Percentiles rank a stretch among this genome's conserved stretches.
These are phyloP conservation scores for Parasteatoda tepidariorum DNA, from an alignment of 1,140 invertebrate species.

Conservation along the genomic window DNA sequence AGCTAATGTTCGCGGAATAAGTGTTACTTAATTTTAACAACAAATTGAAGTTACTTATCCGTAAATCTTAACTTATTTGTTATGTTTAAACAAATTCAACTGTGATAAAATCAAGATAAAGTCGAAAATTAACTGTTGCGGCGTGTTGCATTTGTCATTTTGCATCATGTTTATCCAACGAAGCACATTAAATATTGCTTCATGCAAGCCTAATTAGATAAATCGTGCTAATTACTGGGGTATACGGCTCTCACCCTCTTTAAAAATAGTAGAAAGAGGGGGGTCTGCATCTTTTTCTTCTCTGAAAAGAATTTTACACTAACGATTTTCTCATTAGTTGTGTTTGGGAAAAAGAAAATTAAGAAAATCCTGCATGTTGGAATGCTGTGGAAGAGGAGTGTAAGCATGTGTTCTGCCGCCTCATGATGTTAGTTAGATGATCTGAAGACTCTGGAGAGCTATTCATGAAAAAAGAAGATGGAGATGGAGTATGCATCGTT, in stretches of 20 bases:
- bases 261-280: not conserved
- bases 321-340: constrained; percentile 44
- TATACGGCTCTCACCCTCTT: not conserved
- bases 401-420: constrained; percentile 44
- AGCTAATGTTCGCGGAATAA: too few relatives aligned
- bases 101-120: too few relatives aligned
- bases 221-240: constrained; percentile 32
- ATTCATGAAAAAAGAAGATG: not conserved
- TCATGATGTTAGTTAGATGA: not conserved
- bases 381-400: constrained; percentile 5
- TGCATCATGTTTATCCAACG: not conserved
- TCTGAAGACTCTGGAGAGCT: not conserved
- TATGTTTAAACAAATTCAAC: too few relatives aligned
- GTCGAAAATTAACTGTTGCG: constrained; percentile 9
- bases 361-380: not conserved
- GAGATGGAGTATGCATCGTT: constrained; percentile 16
- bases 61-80: too few relatives aligned
- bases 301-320: constrained; percentile 21
- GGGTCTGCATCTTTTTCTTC: not conserved
- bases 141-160: not conserved
- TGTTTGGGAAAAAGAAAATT: not conserved
- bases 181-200: constrained; percentile 48
- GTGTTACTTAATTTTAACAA: too few relatives aligned
- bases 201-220: constrained; percentile 33
- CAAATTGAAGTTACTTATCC: too few relatives aligned